Percentiles rank a stretch among this genome's conserved stretches.
Conservation (phyloP, 2,797 vertebrate genomes). For the Poecile montanus region DNA sequence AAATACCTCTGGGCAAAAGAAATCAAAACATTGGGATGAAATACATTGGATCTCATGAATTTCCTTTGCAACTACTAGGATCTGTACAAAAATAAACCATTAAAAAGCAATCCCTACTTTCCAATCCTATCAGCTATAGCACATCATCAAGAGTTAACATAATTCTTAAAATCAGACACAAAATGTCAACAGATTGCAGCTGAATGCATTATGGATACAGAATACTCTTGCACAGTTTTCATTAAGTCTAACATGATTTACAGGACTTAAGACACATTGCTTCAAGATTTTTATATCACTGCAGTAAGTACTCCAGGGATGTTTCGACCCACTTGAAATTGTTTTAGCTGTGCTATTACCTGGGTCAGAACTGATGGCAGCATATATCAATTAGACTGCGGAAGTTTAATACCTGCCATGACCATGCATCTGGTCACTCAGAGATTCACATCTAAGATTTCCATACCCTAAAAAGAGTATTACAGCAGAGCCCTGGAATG, state of each 20-base stretch:
- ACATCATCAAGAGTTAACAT: conserved; percentile 68
- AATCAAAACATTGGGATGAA: conserved; percentile 44
- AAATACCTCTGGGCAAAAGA: conserved; percentile 39
- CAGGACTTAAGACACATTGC: conserved; percentile 66
- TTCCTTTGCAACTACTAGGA: conserved; percentile 33
- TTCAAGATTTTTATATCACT: conserved; percentile 73
- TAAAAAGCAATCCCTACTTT: conserved; percentile 42
- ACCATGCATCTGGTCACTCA: conserved; percentile 55
- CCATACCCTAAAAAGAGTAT: conserved; percentile 40
- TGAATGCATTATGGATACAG: conserved; percentile 66
- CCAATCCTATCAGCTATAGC: background rate
- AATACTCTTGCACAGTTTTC: conserved; percentile 68
- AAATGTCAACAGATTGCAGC: conserved; percentile 44
- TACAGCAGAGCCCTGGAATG: conserved; percentile 18
- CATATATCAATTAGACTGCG: conserved; percentile 73
- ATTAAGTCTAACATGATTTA: conserved; percentile 76
- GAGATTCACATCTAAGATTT: conserved; percentile 61
- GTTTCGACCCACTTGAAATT: conserved; percentile 72
- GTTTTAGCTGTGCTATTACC: conserved; percentile 76
- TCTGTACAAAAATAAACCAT: conserved; percentile 23
- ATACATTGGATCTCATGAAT: background rate
- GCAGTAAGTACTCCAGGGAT: conserved; percentile 73
- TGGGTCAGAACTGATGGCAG: conserved; percentile 73
- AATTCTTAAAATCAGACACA: conserved; percentile 68
- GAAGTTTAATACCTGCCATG: conserved; percentile 64